Percentiles rank a stretch among this genome's conserved stretches.
These are phyloP conservation scores for Bombus confusus DNA, from an alignment of 1,140 invertebrate species.

Conservation along the genomic window DNA sequence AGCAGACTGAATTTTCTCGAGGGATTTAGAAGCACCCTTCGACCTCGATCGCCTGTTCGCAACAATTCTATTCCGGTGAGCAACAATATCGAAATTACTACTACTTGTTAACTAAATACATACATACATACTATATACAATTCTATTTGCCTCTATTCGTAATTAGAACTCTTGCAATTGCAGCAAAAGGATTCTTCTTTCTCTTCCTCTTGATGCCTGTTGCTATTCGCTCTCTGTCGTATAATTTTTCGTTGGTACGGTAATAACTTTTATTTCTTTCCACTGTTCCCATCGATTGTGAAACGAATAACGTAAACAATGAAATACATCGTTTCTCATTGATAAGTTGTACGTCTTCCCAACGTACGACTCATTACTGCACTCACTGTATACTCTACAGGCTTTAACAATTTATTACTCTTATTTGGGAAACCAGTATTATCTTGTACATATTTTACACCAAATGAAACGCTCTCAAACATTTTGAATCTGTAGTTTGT, in stretches of 20 bases:
- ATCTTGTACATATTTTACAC: not conserved
- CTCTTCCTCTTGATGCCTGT: slow-evolving; percentile 81
- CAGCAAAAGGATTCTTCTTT: slow-evolving; percentile 79
- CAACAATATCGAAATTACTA: slow-evolving; percentile 25
- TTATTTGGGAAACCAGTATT: not conserved
- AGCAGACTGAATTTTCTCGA: slow-evolving; percentile 85
- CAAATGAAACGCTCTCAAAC: not conserved
- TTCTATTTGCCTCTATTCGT: slow-evolving; percentile 27
- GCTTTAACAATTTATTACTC: not conserved
- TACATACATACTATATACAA: not conserved
- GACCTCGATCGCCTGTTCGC: slow-evolving; percentile 80
- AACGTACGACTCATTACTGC: not conserved
- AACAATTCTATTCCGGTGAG: slow-evolving; percentile 79
- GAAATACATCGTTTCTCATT: not conserved
- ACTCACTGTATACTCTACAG: not conserved
- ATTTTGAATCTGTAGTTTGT: not conserved
- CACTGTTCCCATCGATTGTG: slow-evolving; percentile 71
- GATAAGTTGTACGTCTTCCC: not conserved
- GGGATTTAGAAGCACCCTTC: slow-evolving; percentile 84
- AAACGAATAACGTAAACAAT: slow-evolving; percentile 12
- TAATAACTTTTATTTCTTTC: slow-evolving; percentile 65
- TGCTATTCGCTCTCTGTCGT: slow-evolving; percentile 78
- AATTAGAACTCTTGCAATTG: slow-evolving; percentile 71
- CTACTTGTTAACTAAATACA: not conserved
- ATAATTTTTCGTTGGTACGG: slow-evolving; percentile 77